These are phyloP conservation scores for Mythimna impura DNA, from an alignment of 2,888 invertebrate species.

Conservation along the genomic window DNA sequence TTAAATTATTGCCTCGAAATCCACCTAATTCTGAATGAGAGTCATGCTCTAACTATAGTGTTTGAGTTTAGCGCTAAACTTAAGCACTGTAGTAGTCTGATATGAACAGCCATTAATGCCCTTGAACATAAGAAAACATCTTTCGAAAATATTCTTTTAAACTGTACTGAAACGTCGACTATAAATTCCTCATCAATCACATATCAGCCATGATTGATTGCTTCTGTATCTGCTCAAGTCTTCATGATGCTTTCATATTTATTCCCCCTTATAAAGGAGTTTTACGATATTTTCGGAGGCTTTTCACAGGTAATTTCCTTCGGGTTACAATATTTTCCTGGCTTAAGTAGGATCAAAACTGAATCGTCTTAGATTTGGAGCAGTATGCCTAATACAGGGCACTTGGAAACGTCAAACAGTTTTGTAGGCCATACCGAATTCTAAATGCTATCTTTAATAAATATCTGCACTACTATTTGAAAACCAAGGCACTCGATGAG, in stretches of 20 bases:
- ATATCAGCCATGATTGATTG: slow-evolving; percentile 30
- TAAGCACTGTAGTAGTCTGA: too few species aligned
- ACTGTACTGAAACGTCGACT: neutral
- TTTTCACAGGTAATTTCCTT: slow-evolving; percentile 9
- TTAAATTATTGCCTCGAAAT: too few species aligned
- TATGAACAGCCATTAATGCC: too few species aligned
- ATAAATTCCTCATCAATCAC: slow-evolving; percentile 14
- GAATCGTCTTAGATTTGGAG: neutral
- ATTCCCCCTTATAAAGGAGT: neutral
- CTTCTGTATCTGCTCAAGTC: neutral
- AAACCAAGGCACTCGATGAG: too few species aligned
- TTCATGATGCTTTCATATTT: neutral
- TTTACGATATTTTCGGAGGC: neutral
- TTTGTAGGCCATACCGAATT: too few species aligned
- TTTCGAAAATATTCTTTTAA: neutral
- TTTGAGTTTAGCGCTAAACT: too few species aligned
- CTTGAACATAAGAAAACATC: neutral
- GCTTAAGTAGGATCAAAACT: neutral
- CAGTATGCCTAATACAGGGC: neutral
- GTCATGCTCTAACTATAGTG: too few species aligned
- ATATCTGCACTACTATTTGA: too few species aligned
- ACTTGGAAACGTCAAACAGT: too few species aligned
- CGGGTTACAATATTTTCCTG: neutral
- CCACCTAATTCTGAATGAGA: too few species aligned
- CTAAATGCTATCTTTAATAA: too few species aligned